Evolutionary conservation across 2,113 vertebrate species (phyloP), one percentile per base, ranked within the genome.

Genomic region (Perognathus longimembris): DNA sequence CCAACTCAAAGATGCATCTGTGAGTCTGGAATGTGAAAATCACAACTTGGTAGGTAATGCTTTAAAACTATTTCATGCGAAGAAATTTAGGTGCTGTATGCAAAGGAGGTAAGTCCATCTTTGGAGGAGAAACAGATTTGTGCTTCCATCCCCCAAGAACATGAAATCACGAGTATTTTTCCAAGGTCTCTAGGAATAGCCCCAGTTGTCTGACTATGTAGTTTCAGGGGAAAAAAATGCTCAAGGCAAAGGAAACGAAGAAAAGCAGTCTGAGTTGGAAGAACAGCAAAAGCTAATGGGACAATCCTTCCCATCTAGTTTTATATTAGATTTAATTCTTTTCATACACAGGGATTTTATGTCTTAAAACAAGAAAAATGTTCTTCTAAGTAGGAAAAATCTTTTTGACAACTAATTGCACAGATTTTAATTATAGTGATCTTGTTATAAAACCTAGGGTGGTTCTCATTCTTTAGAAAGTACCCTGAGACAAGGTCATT

Each of bases 111-210:
- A 94, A 95, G 89, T 94, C 77, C 84, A 96, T 91, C 95, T 95
- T 89, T 85, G 94, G 92, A 97, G 91, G 94, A 75, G 90, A 96
- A 96, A 96, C 94, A 92, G 32, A 38, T 61, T 93, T 95, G 83
- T 91, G 89, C 93, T 95, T 96, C 85, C n/a, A 59, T 81, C 92
- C 95, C 91, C 96, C 95, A 96, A 93, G 94, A 96, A 95, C 63
- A 66, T 89, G 80, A 95, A 96, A 94, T 95, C 94, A 95, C 94
- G 80, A 96, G 95, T 95, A 92, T 64, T 95, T 92, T 93, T 95
- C 70, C 38, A 92, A 97, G 96, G 94, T 97, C 95, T 96, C 97
- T 97, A 70, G 92, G 89, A 93, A 96, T 95, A 94, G 91, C 92
- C 94, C 93, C 89, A 85, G 74, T 92, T 95, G 75, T 92, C 82